A percentile compares a stretch with the other conserved stretches of the same genome.
Evolutionary conservation across 2,113 vertebrate species (phyloP).

Genomic region (Rhegmatorhina hoffmannsi): DNA sequence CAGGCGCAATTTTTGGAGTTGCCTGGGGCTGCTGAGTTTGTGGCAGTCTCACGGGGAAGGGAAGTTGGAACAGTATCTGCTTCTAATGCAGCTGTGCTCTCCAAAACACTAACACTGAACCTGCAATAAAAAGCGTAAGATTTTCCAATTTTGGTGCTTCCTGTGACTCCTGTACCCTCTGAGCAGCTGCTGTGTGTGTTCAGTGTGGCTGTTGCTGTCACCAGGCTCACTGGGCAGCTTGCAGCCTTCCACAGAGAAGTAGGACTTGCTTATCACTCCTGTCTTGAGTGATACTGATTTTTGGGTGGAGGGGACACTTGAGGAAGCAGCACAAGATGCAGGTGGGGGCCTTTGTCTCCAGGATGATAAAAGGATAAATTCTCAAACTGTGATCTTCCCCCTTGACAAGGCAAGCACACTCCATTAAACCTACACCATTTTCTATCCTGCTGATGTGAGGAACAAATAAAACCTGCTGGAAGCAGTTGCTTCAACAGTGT

Average conservation of each 20-base stretch:
- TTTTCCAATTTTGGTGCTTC: background rate
- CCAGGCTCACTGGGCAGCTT: background rate
- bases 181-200: background rate
- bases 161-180: background rate
- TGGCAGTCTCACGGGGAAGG: background rate
- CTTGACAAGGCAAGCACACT: background rate
- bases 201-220: background rate
- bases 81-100: constrained; percentile 6
- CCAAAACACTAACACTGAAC: constrained; percentile 34
- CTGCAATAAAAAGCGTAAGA: constrained; percentile 30
- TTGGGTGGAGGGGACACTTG: background rate
- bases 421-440: background rate
- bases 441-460: background rate
- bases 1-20: background rate
- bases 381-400: background rate
- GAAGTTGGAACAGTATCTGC: background rate
- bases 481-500: background rate
- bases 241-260: fast-evolving
- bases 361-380: background rate
- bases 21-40: background rate
- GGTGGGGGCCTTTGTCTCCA: background rate
- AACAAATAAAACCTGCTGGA: background rate
- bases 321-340: background rate
- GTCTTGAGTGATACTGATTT: background rate
- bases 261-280: background rate